phyloP scores from a whole-genome alignment of 2,888 invertebrate genomes.

The Lasioglossum pauxillum region DNA sequence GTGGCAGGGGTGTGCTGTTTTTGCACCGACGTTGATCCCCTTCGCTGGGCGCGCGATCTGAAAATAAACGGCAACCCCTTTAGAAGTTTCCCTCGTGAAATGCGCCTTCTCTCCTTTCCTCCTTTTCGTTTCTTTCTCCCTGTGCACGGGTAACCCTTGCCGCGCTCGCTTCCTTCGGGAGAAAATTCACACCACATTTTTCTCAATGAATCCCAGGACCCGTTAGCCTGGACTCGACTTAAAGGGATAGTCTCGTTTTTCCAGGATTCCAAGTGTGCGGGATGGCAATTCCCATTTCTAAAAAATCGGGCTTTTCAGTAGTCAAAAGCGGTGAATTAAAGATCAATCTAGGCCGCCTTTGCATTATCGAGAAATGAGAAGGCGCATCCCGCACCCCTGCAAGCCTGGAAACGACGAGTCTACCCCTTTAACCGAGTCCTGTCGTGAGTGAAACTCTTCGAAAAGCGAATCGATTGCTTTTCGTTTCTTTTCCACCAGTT shows the following conservation, averaged over 20 bases:
- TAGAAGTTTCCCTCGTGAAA: constrained; percentile 62
- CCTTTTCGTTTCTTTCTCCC: constrained; percentile 36
- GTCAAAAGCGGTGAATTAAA: too few species aligned
- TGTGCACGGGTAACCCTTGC: background rate
- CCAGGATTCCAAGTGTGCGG: too few species aligned
- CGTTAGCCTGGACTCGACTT: background rate
- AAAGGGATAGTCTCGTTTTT: too few species aligned
- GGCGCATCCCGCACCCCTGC: too few species aligned
- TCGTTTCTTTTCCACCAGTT: too few species aligned
- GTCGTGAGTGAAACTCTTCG: background rate
- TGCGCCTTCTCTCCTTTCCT: background rate
- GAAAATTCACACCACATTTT: constrained; percentile 3
- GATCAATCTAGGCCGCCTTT: too few species aligned
- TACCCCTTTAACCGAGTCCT: too few species aligned
- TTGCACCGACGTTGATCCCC: constrained; percentile 86
- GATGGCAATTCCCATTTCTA: too few species aligned
- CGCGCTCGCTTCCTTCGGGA: background rate
- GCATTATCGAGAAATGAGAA: too few species aligned
- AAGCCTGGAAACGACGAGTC: too few species aligned
- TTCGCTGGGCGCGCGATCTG: constrained; percentile 90
- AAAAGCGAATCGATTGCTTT: background rate
- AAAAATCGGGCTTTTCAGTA: too few species aligned
- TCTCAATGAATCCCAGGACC: background rate
- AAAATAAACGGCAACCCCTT: constrained; percentile 80
- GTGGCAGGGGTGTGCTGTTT: constrained; percentile 87